These are phyloP conservation scores for Gymnoscopelus braueri DNA, from an alignment of 2,797 vertebrate genomes.

Conservation along the genomic window DNA sequence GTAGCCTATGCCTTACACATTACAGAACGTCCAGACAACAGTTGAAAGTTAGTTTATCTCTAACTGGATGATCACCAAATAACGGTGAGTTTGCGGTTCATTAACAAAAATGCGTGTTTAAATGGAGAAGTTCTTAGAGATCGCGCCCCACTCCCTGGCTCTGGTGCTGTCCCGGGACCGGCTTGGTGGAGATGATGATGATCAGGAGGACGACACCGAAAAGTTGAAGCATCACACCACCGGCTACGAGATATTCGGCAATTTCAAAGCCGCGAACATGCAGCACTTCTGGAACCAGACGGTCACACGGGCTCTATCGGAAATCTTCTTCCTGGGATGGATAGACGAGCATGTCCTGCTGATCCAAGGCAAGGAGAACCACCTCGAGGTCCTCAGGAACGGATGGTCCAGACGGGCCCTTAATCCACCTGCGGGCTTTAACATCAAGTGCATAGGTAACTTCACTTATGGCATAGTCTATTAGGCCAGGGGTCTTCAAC, in stretches of 20 bases:
- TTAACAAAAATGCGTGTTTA: background rate
- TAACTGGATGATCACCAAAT: background rate
- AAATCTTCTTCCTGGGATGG: constrained; percentile 96
- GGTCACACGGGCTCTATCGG: constrained; percentile 89
- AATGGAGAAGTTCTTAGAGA: constrained; percentile 88
- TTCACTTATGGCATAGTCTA: background rate
- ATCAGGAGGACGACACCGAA: background rate
- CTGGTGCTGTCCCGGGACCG: constrained; percentile 86
- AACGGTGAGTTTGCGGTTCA: background rate
- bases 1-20: no score
- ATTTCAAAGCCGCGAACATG: constrained; percentile 96
- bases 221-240: constrained; percentile 82
- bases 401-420: constrained; percentile 92
- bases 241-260: constrained; percentile 94
- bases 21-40: no score
- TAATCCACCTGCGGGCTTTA: constrained; percentile 88
- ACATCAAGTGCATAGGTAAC: constrained; percentile 92
- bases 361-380: constrained; percentile 90
- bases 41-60: background rate
- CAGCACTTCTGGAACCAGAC: constrained; percentile 95
- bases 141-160: constrained; percentile 93
- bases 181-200: constrained; percentile 44
- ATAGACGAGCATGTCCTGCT: constrained; percentile 94
- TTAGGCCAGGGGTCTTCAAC: no score
- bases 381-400: constrained; percentile 91